These are phyloP conservation scores for Tyrophagus putrescentiae DNA, from an alignment of 1,140 invertebrate species.

Conservation along the genomic window DNA sequence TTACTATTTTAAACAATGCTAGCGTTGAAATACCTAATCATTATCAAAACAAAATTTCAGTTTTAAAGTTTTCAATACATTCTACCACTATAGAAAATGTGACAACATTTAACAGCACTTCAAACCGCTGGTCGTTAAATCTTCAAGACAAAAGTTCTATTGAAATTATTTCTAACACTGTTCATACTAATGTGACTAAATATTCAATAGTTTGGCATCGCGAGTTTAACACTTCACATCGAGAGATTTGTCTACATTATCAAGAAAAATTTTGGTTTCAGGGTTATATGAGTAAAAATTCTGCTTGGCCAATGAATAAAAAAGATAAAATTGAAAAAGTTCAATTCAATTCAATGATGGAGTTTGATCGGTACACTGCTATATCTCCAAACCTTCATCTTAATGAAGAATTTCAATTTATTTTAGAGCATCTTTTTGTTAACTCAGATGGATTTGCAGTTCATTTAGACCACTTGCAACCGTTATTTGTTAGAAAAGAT, in stretches of 20 bases:
- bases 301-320: not conserved
- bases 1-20: not conserved
- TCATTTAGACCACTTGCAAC: not conserved
- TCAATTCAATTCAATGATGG: not conserved
- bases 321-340: not conserved
- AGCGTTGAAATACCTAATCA: not conserved
- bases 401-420: constrained; percentile 3
- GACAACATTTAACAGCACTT: not conserved
- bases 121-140: not conserved
- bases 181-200: not conserved
- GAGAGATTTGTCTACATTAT: constrained; percentile 6
- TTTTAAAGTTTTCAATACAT: not conserved
- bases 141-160: not conserved
- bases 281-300: not conserved
- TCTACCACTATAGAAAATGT: not conserved
- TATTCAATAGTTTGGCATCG: not conserved
- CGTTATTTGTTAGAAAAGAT: not conserved
- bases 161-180: not conserved
- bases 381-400: not conserved
- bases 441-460: not conserved
- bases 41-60: not conserved
- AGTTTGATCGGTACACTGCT: not conserved
- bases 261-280: not conserved
- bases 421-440: not conserved
- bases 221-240: not conserved